A percentile compares a stretch with the other conserved stretches of the same genome.
phyloP scores from a whole-genome alignment of 2,113 vertebrate genomes.

The Carassius carassius region DNA sequence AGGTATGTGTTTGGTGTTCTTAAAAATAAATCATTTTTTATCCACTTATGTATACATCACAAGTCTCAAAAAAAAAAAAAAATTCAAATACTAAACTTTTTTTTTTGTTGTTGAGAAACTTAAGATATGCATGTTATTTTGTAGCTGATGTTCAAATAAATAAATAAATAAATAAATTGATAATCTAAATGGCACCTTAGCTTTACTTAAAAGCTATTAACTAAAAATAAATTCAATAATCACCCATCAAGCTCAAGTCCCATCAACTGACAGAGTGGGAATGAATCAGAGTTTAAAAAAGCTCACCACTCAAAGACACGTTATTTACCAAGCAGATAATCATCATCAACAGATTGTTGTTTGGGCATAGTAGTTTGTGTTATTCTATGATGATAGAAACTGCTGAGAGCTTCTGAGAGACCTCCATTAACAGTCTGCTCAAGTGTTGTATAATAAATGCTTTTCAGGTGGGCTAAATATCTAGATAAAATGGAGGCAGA shows the following conservation, averaged over 20 bases:
- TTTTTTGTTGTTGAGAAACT: neutral
- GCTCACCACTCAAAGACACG: neutral
- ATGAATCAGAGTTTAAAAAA: neutral
- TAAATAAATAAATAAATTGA: neutral
- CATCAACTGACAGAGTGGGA: neutral
- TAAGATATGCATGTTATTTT: neutral
- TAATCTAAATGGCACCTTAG: neutral
- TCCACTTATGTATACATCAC: neutral
- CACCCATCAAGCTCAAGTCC: neutral
- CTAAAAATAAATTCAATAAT: neutral
- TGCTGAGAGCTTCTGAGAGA: neutral
- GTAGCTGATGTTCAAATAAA: neutral
- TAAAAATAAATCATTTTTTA: neutral
- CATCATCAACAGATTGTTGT: neutral
- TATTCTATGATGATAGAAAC: neutral
- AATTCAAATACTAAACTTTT: neutral
- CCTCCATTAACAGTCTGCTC: neutral
- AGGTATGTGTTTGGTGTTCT: neutral
- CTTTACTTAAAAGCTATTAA: neutral
- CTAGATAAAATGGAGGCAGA: conserved; percentile 10
- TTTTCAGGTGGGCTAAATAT: conserved; percentile 1
- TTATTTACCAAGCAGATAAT: neutral
- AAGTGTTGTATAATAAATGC: neutral
- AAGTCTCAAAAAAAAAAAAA: neutral
- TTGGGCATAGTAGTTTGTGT: neutral